Evolutionary conservation across 2,888 invertebrate species (phyloP).

Genomic region (Tipula unca): DNA sequence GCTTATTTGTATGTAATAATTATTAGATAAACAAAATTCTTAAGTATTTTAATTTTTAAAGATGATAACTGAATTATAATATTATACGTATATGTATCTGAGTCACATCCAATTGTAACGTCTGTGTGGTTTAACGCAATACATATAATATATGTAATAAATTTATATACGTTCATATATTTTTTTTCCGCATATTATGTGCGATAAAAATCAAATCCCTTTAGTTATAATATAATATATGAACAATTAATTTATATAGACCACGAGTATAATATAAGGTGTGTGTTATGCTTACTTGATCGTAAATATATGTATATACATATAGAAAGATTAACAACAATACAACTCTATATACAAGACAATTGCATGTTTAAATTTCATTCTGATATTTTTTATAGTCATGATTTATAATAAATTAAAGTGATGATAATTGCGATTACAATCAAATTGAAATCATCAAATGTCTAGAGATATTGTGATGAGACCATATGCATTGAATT

Average conservation of each 20-base stretch:
- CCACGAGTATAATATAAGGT: too few species aligned
- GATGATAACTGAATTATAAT: background rate
- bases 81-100: background rate
- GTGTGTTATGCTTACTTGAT: too few species aligned
- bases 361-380: background rate
- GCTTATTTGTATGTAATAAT: background rate
- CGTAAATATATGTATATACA: too few species aligned
- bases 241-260: too few species aligned
- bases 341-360: too few species aligned
- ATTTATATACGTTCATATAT: background rate
- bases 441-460: background rate
- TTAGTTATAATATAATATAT: background rate
- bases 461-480: background rate
- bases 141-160: too few species aligned
- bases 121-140: too few species aligned
- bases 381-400: background rate
- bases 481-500: background rate
- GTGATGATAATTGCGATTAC: background rate
- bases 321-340: too few species aligned
- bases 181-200: background rate
- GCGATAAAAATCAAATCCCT: background rate
- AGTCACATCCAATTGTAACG: background rate
- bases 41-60: background rate
- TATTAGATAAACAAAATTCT: background rate
- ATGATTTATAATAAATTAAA: background rate